Percentiles rank a stretch among this genome's conserved stretches.
Evolutionary conservation across 2,888 invertebrate species (phyloP).

Genomic region (Acheta domesticus): DNA sequence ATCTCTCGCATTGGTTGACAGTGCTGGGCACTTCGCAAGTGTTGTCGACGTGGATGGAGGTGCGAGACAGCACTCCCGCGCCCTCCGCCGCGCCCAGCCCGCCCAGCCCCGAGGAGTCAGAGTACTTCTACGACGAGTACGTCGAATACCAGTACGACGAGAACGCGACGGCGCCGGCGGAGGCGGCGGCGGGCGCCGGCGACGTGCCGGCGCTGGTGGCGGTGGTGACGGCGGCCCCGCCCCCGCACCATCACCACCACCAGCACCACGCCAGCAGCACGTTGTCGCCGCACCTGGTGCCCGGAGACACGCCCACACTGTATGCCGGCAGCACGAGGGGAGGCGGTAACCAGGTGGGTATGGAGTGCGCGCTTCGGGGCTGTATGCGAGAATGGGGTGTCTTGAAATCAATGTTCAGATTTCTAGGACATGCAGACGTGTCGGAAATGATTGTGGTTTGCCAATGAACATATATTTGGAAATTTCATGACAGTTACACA

Average conservation of each 20-base stretch:
- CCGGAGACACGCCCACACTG: constrained; percentile 59
- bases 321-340: constrained; percentile 51
- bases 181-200: constrained; percentile 34
- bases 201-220: constrained; percentile 35
- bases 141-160: constrained; percentile 62
- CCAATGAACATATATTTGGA: too few relatives aligned
- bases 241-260: not conserved
- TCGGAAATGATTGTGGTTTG: too few relatives aligned
- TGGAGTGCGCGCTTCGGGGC: too few relatives aligned
- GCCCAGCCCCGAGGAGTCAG: constrained; percentile 71
- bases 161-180: constrained; percentile 44
- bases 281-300: constrained; percentile 50
- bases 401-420: too few relatives aligned
- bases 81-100: constrained; percentile 44
- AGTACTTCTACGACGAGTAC: constrained; percentile 80
- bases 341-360: not conserved
- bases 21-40: constrained; percentile 55
- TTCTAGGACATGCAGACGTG: too few relatives aligned
- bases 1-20: not conserved
- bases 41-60: constrained; percentile 55
- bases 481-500: too few relatives aligned
- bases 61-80: constrained; percentile 46
- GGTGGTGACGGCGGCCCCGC: constrained; percentile 22
- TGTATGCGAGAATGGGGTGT: too few relatives aligned
- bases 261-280: not conserved